Evolutionary conservation across 2,888 invertebrate genomes (phyloP).

Genomic region (Synergus umbraculus): DNA sequence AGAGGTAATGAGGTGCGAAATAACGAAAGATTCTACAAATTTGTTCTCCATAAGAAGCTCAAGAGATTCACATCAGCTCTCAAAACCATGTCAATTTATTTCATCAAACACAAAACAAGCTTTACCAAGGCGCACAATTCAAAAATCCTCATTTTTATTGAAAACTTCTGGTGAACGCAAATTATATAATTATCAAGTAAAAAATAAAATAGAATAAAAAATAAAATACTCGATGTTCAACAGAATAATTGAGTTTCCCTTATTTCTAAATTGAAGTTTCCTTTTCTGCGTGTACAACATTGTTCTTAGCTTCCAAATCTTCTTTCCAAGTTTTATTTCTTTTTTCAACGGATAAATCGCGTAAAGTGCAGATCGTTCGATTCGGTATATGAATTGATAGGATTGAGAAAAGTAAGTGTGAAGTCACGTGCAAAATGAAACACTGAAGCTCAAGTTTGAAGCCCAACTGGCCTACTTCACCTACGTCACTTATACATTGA

Average conservation of each 20-base stretch:
- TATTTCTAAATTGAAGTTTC: neutral
- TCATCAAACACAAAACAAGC: neutral
- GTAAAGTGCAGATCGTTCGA: neutral
- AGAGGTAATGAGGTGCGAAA: slow-evolving; percentile 26
- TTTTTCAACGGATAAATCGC: neutral
- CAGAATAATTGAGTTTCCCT: neutral
- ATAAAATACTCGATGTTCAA: neutral
- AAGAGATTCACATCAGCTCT: slow-evolving; percentile 19
- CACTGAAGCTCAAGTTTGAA: slow-evolving; percentile 27
- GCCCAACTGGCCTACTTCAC: slow-evolving; percentile 32
- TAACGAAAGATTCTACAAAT: neutral
- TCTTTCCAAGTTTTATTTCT: neutral
- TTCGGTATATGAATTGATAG: slow-evolving; percentile 13
- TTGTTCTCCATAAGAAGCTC: neutral
- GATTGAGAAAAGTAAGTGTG: slow-evolving; percentile 15
- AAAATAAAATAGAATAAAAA: neutral
- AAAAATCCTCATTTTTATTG: neutral
- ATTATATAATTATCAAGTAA: neutral
- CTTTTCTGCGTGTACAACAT: too few species aligned
- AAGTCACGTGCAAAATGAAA: slow-evolving; percentile 34
- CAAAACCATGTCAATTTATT: neutral
- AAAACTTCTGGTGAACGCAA: neutral
- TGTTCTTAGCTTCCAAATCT: neutral
- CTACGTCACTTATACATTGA: slow-evolving; percentile 2
- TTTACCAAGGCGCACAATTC: neutral